Base-by-base conservation (phyloP, 2,113 vertebrate genomes). In the Entomyzon cyanotis region DNA sequence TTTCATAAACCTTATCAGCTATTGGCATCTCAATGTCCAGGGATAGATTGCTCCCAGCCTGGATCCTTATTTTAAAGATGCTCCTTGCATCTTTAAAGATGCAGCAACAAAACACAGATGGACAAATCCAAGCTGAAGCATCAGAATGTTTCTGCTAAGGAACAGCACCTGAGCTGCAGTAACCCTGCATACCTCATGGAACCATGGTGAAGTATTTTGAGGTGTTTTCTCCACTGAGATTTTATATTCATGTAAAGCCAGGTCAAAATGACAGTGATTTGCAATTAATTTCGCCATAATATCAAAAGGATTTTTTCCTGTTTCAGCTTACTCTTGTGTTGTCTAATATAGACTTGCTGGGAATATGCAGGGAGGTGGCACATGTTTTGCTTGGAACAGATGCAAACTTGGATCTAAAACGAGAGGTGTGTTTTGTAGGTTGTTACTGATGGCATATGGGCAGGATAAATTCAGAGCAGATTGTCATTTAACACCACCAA, bases 341-440 rank as follows among this genome's bases (percentile, higher is more conserved):
- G 52, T 78, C 52, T 74, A 71, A 93, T 96, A 89, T 84, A 93
- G 88, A 64, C 65, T 64, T 84, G 90, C 64, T 90, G 86, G 96
- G 85, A 89, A 86, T 70, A 37, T 83, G 31, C 19, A 68, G 47
- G 68, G 71, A 87, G 47, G 60, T 68, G 71, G 83, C 76, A 88
- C 94, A 86, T 77, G 90, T 83, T 93, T 95, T 96, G 71, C 68
- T 93, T 80, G 80, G 85, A 95, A 86, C 75, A 96, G 92, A 96
- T 96, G 92, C 83, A 94, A 92, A 93, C 88, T 92, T 89, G 92
- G 79, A 84, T 96, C 95, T 97, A 95, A 96, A 97, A 94, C 0
- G 76, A 96, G 95, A 96, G 83, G 80, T 94, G 92, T 95, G 83
- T 92, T 94, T 94, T 94, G 22, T 90, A 81, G 95, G 92, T 96